Evolutionary conservation across 2,888 invertebrate species (phyloP).

Genomic region (Zygogramma bicolorata): DNA sequence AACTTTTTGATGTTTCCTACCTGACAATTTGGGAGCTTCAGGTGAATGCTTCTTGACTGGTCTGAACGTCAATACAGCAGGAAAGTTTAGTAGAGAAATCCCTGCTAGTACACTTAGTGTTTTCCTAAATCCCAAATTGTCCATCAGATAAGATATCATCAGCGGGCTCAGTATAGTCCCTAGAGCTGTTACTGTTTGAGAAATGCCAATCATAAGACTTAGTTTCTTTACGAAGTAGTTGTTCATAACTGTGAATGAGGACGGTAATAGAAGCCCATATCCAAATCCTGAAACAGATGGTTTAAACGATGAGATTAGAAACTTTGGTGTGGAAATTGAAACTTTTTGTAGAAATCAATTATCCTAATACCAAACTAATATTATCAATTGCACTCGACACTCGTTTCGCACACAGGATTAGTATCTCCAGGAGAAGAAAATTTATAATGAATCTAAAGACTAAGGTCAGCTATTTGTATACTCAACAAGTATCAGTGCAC

Average conservation of each 20-base stretch:
- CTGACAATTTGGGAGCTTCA: no score
- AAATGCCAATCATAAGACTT: slow-evolving; percentile 79
- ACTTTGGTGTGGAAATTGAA: no score
- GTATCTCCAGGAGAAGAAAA: no score
- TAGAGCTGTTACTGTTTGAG: slow-evolving; percentile 77
- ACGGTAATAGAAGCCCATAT: slow-evolving; percentile 79
- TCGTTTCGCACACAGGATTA: no score
- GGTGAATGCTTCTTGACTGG: slow-evolving; percentile 1
- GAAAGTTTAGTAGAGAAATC: slow-evolving; percentile 18
- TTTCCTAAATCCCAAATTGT: slow-evolving; percentile 76
- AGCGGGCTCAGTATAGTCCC: slow-evolving; percentile 78
- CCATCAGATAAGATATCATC: slow-evolving; percentile 72
- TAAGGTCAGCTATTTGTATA: no score
- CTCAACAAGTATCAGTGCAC: no score
- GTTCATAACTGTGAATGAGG: slow-evolving; percentile 80
- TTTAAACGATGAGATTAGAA: no score
- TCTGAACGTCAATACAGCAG: not conserved
- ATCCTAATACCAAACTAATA: no score
- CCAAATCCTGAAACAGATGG: slow-evolving; percentile 78
- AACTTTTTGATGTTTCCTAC: no score
- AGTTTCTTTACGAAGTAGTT: slow-evolving; percentile 79
- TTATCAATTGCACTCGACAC: no score
- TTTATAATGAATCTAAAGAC: no score
- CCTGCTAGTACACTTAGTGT: slow-evolving; percentile 13
- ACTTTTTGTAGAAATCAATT: no score